Evolutionary conservation across 1,140 invertebrate species (phyloP).

Genomic region (Homalodisca vitripennis): DNA sequence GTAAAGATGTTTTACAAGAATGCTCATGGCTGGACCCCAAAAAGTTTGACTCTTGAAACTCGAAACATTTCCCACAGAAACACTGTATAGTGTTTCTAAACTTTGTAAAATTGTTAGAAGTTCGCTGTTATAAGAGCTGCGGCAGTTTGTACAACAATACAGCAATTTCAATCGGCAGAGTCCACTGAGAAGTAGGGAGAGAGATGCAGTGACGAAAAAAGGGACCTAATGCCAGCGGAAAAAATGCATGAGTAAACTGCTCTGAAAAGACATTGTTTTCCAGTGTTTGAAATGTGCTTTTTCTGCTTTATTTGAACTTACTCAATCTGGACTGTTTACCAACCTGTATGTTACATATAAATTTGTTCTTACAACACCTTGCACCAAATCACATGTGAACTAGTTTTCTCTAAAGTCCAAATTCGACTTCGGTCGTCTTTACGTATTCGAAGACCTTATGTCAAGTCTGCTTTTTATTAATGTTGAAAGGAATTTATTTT

Average conservation of each 20-base stretch:
- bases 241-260: constrained; percentile 13
- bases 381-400: constrained; percentile 25
- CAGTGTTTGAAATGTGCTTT: constrained; percentile 32
- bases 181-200: neutral
- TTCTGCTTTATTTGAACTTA: constrained; percentile 31
- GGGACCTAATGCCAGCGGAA: neutral
- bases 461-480: constrained; percentile 32
- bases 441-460: constrained; percentile 32
- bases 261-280: constrained; percentile 32
- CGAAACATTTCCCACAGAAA: constrained; percentile 32
- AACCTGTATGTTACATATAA: constrained; percentile 33
- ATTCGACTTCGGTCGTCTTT: constrained; percentile 28
- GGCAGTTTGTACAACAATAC: constrained; percentile 24
- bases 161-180: neutral
- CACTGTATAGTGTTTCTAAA: constrained; percentile 31
- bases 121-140: constrained; percentile 30
- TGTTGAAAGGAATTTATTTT: constrained; percentile 35
- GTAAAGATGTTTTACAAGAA: constrained; percentile 30
- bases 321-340: constrained; percentile 31
- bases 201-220: neutral
- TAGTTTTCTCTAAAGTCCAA: constrained; percentile 24
- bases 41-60: constrained; percentile 33
- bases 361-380: constrained; percentile 26
- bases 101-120: constrained; percentile 35
- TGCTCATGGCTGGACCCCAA: constrained; percentile 31